Percentiles rank a stretch among this genome's conserved stretches.
Conservation (phyloP, 1,140 invertebrate genomes). For the Adoxophyes honmai region DNA sequence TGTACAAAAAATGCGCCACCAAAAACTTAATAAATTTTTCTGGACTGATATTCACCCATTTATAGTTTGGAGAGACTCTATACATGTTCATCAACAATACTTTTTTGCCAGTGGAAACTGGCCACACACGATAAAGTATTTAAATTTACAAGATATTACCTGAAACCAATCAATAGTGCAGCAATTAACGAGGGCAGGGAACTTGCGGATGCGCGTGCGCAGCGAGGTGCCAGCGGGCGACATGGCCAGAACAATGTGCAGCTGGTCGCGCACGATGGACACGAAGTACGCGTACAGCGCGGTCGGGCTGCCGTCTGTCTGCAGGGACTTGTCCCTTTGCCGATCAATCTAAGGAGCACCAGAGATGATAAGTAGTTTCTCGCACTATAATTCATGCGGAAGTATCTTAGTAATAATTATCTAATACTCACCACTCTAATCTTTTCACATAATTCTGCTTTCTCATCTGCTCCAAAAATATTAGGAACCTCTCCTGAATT, state of each 20-base stretch:
- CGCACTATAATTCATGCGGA: not conserved
- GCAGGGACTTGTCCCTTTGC: constrained; percentile 91
- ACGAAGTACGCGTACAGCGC: constrained; percentile 97
- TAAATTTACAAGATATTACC: constrained; percentile 75
- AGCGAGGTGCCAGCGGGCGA: constrained; percentile 93
- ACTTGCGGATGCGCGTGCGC: constrained; percentile 92
- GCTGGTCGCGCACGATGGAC: constrained; percentile 90
- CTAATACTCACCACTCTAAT: constrained; percentile 82
- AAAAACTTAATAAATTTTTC: too few species aligned
- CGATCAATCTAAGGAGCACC: constrained; percentile 83
- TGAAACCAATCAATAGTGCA: constrained; percentile 99
- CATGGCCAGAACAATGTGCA: constrained; percentile 96
- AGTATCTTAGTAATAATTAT: not conserved
- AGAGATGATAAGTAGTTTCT: not conserved
- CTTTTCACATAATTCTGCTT: constrained; percentile 95
- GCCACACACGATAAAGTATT: too few species aligned
- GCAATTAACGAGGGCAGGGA: constrained; percentile 96
- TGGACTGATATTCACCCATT: too few species aligned
- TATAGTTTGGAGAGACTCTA: too few species aligned
- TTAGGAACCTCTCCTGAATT: constrained; percentile 97
- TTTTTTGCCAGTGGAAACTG: too few species aligned
- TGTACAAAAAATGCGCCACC: too few species aligned
- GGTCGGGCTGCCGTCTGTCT: constrained; percentile 94
- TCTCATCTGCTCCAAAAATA: constrained; percentile 92
- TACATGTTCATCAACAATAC: too few species aligned